Conservation (phyloP, 2,888 invertebrate genomes). For the Lordiphosa fenestrarum region DNA sequence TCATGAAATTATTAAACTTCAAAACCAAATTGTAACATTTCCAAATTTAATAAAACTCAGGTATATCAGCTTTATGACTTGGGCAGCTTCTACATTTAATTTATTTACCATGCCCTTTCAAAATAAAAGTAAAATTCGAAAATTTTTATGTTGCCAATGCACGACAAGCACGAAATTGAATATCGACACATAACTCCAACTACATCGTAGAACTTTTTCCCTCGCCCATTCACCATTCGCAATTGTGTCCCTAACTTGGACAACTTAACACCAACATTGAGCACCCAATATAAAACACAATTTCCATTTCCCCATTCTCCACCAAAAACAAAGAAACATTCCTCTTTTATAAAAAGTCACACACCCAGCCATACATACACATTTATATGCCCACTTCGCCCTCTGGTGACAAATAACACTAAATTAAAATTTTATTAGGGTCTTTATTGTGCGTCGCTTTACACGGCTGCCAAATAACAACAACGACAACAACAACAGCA, state of each 20-base stretch:
- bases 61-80: too few relatives aligned
- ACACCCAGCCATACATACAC: slow-evolving; percentile 1
- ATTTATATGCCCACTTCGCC: slow-evolving; percentile 26
- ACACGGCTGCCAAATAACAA: slow-evolving; percentile 40
- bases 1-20: too few relatives aligned
- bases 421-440: slow-evolving; percentile 73
- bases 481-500: slow-evolving; percentile 21
- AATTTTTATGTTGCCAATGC: too few relatives aligned
- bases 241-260: slow-evolving; percentile 12
- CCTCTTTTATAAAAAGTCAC: slow-evolving; percentile 17
- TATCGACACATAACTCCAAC: not conserved
- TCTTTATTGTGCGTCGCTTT: slow-evolving; percentile 65
- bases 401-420: slow-evolving; percentile 71
- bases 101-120: too few relatives aligned
- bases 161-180: too few relatives aligned
- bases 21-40: too few relatives aligned
- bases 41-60: too few relatives aligned
- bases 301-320: slow-evolving; percentile 6
- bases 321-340: slow-evolving; percentile 25
- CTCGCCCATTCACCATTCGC: slow-evolving; percentile 11
- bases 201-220: not conserved
- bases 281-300: slow-evolving; percentile 9
- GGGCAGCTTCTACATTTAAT: too few relatives aligned
- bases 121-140: too few relatives aligned
- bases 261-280: slow-evolving; percentile 26